Conservation (phyloP, 2,797 vertebrate genomes). For the Xerus rutilus region DNA sequence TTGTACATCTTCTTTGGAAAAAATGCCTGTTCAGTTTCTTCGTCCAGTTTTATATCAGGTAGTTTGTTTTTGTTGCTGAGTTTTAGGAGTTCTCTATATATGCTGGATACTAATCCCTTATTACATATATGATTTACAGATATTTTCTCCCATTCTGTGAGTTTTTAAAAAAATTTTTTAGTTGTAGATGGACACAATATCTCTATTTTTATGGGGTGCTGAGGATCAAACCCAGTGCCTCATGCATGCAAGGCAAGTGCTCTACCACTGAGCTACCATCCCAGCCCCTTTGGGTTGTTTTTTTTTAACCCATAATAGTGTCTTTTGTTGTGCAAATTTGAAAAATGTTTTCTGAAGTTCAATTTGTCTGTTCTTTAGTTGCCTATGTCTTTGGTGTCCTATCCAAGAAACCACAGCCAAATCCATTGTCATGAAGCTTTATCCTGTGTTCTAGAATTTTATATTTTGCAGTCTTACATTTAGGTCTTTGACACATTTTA, state of each 20-base stretch:
- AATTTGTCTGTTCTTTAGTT: background rate
- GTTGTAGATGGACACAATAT: too few relatives aligned
- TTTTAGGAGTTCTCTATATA: background rate
- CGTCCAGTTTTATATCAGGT: background rate
- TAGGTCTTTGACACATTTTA: background rate
- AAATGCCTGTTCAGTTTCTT: background rate
- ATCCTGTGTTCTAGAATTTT: background rate
- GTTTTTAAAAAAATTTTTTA: too few relatives aligned
- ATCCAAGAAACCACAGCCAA: background rate
- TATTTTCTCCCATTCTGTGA: background rate
- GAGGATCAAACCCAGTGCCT: too few relatives aligned
- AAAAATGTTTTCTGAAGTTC: background rate
- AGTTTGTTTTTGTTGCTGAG: background rate
- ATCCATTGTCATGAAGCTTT: background rate
- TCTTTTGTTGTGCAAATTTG: background rate
- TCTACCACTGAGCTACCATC: too few relatives aligned
- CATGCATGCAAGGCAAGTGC: too few relatives aligned
- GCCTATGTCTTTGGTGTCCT: background rate
- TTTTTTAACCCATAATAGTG: background rate
- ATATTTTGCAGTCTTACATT: background rate
- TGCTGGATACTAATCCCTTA: background rate
- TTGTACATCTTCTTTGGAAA: too few relatives aligned
- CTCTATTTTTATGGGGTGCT: too few relatives aligned
- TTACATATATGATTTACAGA: too few relatives aligned
- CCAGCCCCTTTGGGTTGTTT: too few relatives aligned